These are phyloP conservation scores for Rutpela maculata DNA, from an alignment of 2,888 invertebrate genomes.

Conservation along the genomic window DNA sequence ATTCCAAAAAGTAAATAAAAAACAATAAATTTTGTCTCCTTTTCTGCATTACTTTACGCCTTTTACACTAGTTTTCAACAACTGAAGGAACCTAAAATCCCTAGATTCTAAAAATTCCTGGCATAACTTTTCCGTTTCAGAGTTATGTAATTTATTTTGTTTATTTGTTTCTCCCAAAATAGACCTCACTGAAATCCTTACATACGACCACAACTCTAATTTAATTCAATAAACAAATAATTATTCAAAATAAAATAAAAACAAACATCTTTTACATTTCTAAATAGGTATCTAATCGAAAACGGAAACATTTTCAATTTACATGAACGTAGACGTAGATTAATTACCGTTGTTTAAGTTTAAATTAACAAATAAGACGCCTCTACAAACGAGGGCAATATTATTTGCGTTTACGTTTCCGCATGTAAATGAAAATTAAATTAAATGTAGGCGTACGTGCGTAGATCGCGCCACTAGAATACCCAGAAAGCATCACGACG, in stretches of 20 bases:
- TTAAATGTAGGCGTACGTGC: conserved; percentile 29
- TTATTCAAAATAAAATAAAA: neutral
- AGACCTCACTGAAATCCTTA: conserved; percentile 13
- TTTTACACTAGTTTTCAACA: conserved; percentile 35
- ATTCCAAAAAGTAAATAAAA: conserved; percentile 33
- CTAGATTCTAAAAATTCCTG: conserved; percentile 40
- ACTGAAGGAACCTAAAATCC: conserved; percentile 38
- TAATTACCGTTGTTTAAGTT: neutral
- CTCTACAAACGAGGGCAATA: conserved; percentile 29
- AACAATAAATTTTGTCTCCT: conserved; percentile 39
- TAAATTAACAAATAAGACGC: conserved; percentile 15
- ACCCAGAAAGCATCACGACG: too few relatives aligned
- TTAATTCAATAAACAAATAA: conserved; percentile 10
- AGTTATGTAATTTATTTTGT: conserved; percentile 41
- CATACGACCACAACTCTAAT: neutral
- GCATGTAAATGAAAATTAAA: conserved; percentile 35
- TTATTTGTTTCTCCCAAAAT: conserved; percentile 32
- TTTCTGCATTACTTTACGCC: conserved; percentile 44
- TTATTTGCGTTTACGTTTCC: conserved; percentile 30
- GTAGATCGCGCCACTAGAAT: neutral
- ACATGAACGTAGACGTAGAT: neutral
- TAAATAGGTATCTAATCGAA: neutral
- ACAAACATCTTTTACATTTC: neutral
- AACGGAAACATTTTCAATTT: neutral
- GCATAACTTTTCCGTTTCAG: conserved; percentile 35